Evolutionary conservation across 2,113 vertebrate species (phyloP).

Genomic region (Oryzias curvinotus): DNA sequence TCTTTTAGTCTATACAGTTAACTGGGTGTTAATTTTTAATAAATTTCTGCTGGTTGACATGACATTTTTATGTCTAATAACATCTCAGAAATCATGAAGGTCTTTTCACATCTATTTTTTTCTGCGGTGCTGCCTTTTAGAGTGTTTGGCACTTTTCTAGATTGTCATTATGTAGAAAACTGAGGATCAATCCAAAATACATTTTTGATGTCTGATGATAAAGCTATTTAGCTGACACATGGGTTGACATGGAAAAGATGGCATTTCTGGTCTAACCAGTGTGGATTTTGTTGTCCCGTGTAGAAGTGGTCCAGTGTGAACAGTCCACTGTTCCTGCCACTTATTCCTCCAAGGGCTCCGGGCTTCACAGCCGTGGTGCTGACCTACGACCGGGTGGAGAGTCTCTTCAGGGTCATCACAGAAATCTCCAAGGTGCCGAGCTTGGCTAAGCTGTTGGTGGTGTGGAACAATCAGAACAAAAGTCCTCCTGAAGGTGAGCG

Average conservation of each 20-base stretch:
- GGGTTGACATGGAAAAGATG: background rate
- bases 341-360: conserved; percentile 93
- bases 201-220: background rate
- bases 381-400: conserved; percentile 96
- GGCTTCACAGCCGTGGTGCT: conserved; percentile 97
- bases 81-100: background rate
- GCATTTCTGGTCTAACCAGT: conserved; percentile 2
- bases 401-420: conserved; percentile 96
- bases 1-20: conserved; percentile 55
- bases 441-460: conserved; percentile 92
- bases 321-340: conserved; percentile 93
- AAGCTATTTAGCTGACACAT: background rate
- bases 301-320: conserved; percentile 96
- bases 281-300: conserved; percentile 14
- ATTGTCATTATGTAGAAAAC: conserved; percentile 34
- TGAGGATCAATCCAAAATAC: conserved; percentile 11
- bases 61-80: conserved; percentile 1
- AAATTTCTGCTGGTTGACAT: conserved; percentile 5
- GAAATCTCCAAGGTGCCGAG: conserved; percentile 98
- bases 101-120: background rate
- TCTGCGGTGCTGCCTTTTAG: conserved; percentile 13
- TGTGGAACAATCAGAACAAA: conserved; percentile 99
- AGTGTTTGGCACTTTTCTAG: conserved; percentile 24
- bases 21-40: conserved; percentile 25
- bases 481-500: conserved; percentile 93